Conservation (phyloP, 2,113 vertebrate genomes). For the Sylvietta virens region DNA sequence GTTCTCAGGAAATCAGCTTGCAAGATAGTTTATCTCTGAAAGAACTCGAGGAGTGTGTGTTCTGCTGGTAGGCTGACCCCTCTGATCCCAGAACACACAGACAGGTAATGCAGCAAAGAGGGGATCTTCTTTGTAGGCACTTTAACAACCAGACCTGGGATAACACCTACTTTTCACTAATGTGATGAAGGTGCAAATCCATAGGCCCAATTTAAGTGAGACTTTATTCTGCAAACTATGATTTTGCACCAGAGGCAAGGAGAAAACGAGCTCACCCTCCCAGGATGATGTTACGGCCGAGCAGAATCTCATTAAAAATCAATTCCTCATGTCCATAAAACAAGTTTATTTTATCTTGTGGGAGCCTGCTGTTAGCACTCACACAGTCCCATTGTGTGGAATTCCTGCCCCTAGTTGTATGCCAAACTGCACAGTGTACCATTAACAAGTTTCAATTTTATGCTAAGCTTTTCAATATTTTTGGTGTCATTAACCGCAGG, state of each 20-base stretch:
- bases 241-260: constrained; percentile 55
- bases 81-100: not conserved
- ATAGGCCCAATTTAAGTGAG: constrained; percentile 13
- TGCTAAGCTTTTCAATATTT: constrained; percentile 74
- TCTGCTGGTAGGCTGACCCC: not conserved
- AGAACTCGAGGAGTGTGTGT: not conserved
- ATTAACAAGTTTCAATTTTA: constrained; percentile 75
- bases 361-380: constrained; percentile 69
- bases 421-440: constrained; percentile 55
- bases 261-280: constrained; percentile 62
- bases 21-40: not conserved
- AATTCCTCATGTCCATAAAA: constrained; percentile 75
- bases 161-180: constrained; percentile 59
- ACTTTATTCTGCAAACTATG: constrained; percentile 46
- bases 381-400: constrained; percentile 71
- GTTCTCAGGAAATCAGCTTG: not conserved
- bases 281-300: constrained; percentile 68
- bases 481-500: constrained; percentile 64
- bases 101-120: not conserved
- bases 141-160: not conserved
- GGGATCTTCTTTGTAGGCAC: not conserved
- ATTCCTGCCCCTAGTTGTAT: constrained; percentile 60
- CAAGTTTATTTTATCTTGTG: constrained; percentile 78
- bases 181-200: constrained; percentile 48
- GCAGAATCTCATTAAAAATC: constrained; percentile 80